These are phyloP conservation scores for Heteromyza rotundicornis DNA, from an alignment of 2,888 invertebrate species.

Conservation along the genomic window DNA sequence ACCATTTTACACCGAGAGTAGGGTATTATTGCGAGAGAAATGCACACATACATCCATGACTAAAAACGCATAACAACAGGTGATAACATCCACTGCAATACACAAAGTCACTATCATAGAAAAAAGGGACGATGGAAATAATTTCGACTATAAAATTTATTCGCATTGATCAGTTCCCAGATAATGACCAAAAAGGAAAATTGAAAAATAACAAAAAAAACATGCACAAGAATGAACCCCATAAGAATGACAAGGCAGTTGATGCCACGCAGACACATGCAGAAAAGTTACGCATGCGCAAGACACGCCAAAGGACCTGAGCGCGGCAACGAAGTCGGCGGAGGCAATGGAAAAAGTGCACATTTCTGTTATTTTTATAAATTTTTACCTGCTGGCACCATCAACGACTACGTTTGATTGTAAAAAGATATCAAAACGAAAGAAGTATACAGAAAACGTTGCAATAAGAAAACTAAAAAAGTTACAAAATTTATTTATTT, in stretches of 20 bases:
- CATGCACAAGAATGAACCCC: background rate
- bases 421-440: slow-evolving; percentile 5
- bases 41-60: too few species aligned
- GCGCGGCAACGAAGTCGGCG: too few species aligned
- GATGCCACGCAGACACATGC: background rate
- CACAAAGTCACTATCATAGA: slow-evolving; percentile 7
- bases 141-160: slow-evolving; percentile 45
- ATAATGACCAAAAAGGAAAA: slow-evolving; percentile 3
- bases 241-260: background rate
- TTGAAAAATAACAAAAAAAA: background rate
- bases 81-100: slow-evolving; percentile 33
- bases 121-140: slow-evolving; percentile 10
- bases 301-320: background rate
- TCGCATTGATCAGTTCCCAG: slow-evolving; percentile 36
- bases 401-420: too few species aligned
- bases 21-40: too few species aligned
- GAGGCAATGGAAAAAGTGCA: background rate
- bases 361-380: too few species aligned
- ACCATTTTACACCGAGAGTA: too few species aligned
- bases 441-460: background rate
- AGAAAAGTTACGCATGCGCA: background rate
- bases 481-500: too few species aligned
- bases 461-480: too few species aligned
- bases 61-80: slow-evolving; percentile 36
- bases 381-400: slow-evolving; percentile 7